Base-by-base conservation (phyloP, 2,797 vertebrate genomes). In the Tamandua tetradactyla region DNA sequence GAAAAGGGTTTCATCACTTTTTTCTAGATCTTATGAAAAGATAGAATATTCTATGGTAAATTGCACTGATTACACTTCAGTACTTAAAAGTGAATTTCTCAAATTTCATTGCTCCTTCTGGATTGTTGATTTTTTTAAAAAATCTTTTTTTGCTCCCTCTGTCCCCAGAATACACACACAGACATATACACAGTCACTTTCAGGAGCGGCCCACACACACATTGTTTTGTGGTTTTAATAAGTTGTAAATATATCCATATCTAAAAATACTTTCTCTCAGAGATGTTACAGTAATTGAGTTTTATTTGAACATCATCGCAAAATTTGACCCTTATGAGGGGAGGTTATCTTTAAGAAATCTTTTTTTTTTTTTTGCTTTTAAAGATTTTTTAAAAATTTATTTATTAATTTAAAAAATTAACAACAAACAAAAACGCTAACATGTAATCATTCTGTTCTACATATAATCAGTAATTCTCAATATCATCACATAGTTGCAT, bases 211-310 rank as follows among this genome's bases (percentile, higher is more conserved):
- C 80, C 61, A 37, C 8, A 37, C 10, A 62, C 3, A 35, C 35
- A 35, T 78, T 61, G 20, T 57, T 75, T 82, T 81, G 35, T 87
- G 44, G 55, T 83, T 80, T 91, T 86, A 92, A 49, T 64, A 61
- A 61, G 15, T 22, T 59, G 0, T 82, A 87, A 80, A 30, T 72
- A 2, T 85, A 18, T 80, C 20, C 9, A 15, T 64, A n/a, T 90
- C 74, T 92, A 52, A 93, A 71, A 62, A 44, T 35, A 10, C 40
- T 17, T 93, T 72, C 30, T 94, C 37, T 91, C 61, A 78, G 69
- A 87, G 44, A 23, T 87, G 37, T 59, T 78, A 75, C 80, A 52
- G 23, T 69, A 69, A 80, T 66, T 75, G 69, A 62, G 75, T 90
- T 78, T n/a, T 87, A 37, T 0, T 37, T 72, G 55, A 85, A 32